A percentile compares a stretch with the other conserved stretches of the same genome.
Conservation (phyloP, 1,140 invertebrate species). For the Solen grandis region DNA sequence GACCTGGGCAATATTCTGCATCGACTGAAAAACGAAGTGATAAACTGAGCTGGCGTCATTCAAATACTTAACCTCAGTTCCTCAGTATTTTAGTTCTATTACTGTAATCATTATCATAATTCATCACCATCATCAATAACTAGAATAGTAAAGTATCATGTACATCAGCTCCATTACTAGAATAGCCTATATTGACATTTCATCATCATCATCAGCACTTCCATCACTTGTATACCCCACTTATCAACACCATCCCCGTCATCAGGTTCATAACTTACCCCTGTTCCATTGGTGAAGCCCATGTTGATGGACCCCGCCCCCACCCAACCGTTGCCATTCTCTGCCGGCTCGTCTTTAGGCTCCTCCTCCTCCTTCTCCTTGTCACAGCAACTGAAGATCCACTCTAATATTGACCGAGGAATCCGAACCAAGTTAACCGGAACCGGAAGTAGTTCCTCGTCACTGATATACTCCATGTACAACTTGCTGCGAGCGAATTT, state of each 20-base stretch:
- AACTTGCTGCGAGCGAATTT: conserved; percentile 96
- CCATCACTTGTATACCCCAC: too few relatives aligned
- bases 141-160: too few relatives aligned
- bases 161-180: too few relatives aligned
- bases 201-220: too few relatives aligned
- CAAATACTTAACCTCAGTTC: too few relatives aligned
- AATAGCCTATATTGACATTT: too few relatives aligned
- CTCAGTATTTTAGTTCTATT: too few relatives aligned
- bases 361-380: not conserved
- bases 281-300: not conserved
- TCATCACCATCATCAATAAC: too few relatives aligned
- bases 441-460: conserved; percentile 95
- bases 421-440: conserved; percentile 93
- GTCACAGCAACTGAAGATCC: conserved; percentile 46
- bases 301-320: not conserved
- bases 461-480: conserved; percentile 99
- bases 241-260: too few relatives aligned
- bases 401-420: conserved; percentile 86
- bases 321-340: not conserved
- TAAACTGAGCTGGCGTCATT: not conserved
- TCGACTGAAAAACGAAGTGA: not conserved
- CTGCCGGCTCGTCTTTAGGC: not conserved
- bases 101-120: too few relatives aligned
- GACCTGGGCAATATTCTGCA: conserved; percentile 31
- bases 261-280: too few relatives aligned